These are phyloP conservation scores for Drosophila fulvimacula DNA, from an alignment of 2,888 invertebrate genomes.

Conservation along the genomic window DNA sequence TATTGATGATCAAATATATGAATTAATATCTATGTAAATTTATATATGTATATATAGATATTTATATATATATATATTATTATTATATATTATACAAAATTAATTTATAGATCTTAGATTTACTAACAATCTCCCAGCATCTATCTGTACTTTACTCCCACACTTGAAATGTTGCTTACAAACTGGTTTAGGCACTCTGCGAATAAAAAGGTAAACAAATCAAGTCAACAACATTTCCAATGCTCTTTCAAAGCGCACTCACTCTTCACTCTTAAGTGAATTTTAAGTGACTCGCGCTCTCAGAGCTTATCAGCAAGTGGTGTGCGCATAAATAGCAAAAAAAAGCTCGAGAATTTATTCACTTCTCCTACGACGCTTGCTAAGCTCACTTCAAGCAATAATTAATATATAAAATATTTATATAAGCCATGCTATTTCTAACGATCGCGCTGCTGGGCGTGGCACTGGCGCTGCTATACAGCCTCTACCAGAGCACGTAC, in stretches of 20 bases:
- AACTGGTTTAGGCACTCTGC: neutral
- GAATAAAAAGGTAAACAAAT: neutral
- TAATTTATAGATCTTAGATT: neutral
- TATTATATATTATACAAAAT: too few relatives aligned
- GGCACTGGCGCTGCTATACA: constrained; percentile 32
- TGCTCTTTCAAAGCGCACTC: too few relatives aligned
- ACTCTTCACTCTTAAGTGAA: too few relatives aligned
- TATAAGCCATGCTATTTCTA: constrained; percentile 32
- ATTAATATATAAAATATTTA: neutral
- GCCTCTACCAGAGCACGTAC: constrained; percentile 42
- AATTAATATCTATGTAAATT: too few relatives aligned
- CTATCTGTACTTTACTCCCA: neutral
- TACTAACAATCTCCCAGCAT: neutral
- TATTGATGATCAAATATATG: too few relatives aligned
- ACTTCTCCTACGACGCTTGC: constrained; percentile 5
- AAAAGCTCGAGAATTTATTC: neutral
- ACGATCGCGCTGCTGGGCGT: constrained; percentile 50
- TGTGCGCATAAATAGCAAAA: neutral
- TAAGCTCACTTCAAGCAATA: neutral
- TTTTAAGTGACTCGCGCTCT: neutral
- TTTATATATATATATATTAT: too few relatives aligned
- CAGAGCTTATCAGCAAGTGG: constrained; percentile 10
- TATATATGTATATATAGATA: too few relatives aligned
- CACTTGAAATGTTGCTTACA: neutral
- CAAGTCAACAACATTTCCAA: neutral